A percentile compares a stretch with the other conserved stretches of the same genome.
These are phyloP conservation scores for Clarias fuscus DNA, from an alignment of 2,797 vertebrate genomes.

Conservation along the genomic window DNA sequence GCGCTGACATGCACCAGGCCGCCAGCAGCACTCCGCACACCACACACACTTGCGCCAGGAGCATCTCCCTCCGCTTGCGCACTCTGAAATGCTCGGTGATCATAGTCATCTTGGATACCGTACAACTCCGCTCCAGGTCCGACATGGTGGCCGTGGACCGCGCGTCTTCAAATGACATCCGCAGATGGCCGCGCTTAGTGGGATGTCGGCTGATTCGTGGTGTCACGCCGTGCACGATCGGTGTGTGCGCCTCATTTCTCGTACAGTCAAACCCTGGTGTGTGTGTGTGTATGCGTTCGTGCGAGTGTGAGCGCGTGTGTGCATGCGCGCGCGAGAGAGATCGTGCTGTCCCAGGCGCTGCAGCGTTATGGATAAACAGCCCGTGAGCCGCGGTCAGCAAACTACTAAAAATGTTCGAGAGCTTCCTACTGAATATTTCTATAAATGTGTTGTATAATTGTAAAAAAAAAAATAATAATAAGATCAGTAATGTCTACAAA, in stretches of 20 bases:
- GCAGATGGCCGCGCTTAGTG: constrained; percentile 42
- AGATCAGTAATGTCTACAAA: background rate
- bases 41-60: constrained; percentile 63
- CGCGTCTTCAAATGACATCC: constrained; percentile 15
- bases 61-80: constrained; percentile 66
- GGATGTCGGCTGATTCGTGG: constrained; percentile 41
- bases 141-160: constrained; percentile 33
- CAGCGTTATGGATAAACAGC: background rate
- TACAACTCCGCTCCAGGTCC: constrained; percentile 49
- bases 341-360: constrained; percentile 19
- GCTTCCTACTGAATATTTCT: background rate
- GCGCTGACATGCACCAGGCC: constrained; percentile 63
- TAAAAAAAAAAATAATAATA: background rate
- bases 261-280: constrained; percentile 33
- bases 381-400: background rate
- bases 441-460: background rate
- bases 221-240: constrained; percentile 48
- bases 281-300: constrained; percentile 14
- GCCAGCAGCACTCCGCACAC: constrained; percentile 61
- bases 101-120: constrained; percentile 56
- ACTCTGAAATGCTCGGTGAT: constrained; percentile 62
- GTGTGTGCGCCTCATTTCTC: constrained; percentile 51
- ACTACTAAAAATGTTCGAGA: background rate
- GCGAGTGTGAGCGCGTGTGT: background rate
- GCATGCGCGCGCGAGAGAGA: background rate